Evolutionary conservation across 1,140 invertebrate genomes (phyloP), one percentile per base, ranked within the genome.

Genomic region (Drosophila lini): DNA sequence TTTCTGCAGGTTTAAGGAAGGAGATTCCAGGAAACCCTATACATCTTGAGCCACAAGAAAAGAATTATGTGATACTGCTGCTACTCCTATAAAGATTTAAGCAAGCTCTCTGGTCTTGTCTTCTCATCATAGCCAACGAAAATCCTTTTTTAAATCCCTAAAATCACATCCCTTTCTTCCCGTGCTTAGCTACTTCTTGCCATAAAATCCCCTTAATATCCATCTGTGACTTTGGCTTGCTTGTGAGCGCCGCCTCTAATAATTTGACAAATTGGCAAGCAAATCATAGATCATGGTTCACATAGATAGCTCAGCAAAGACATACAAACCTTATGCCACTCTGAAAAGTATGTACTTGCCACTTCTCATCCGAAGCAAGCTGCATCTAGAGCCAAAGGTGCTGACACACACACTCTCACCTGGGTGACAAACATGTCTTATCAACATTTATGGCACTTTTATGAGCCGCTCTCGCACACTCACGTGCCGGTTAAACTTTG

Each of bases 371-470:
- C 28, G 3, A 4, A 62, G 15, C 9, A 45, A 59, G n/a, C 22
- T 69, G 41, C 52, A 59, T 16, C 32, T 48, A 42, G 52, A 58
- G 42, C 9, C 41, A 58, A 10, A 58, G 52, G 44, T 58, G 45
- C 65, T 64, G 34, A 62, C 36, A 34, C 32, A 34, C 42, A 9
- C 44, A 25, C 31, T 15, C 31, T 38, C 62, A 45, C 40, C 65
- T 22, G 45, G 36, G 50, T 70, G 74, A 85, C 81, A 77, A 88
- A 88, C 84, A 77, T 88, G 84, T 63, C 83, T 88, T 86, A 86
- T 86, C 83, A 86, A 88, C 84, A 78, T 86, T 86, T 86, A 88
- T 86, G 83, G 45, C 83, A 83, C 76, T 80, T 86, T 88, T 80
- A 86, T 74, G 80, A 53, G 52, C 25, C 73, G 19, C 56, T 38